Conservation (phyloP, 2,888 invertebrate species). For the Coenonympha arcania region DNA sequence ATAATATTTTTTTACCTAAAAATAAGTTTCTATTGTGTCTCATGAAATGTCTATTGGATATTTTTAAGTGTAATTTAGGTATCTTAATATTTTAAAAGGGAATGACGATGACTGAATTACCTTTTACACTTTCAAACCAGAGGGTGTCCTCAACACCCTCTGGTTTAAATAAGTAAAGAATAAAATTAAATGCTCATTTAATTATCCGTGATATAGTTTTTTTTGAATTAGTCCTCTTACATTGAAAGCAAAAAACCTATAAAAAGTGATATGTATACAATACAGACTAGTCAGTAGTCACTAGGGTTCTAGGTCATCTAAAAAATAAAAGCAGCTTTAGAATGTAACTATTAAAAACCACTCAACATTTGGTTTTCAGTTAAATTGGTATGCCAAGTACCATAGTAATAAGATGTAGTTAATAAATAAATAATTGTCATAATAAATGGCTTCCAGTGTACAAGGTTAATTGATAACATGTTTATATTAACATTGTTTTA, state of each 20-base stretch:
- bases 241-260: neutral
- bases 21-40: neutral
- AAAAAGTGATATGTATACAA: neutral
- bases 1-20: constrained; percentile 4
- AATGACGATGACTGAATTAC: too few species aligned
- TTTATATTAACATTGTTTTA: neutral
- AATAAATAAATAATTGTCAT: too few species aligned
- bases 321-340: too few species aligned
- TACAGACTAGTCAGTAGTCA: neutral
- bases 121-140: too few species aligned
- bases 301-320: neutral
- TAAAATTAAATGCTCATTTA: too few species aligned
- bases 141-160: too few species aligned
- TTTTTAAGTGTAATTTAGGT: neutral
- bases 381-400: too few species aligned
- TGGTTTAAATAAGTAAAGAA: too few species aligned
- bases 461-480: neutral
- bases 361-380: too few species aligned
- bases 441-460: neutral
- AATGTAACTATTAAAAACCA: too few species aligned
- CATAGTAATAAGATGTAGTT: too few species aligned
- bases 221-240: neutral
- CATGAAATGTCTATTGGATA: neutral
- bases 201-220: neutral
- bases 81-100: too few species aligned